Evolutionary conservation across 2,797 vertebrate genomes (phyloP), one percentile per base, ranked within the genome.

Genomic region (Eospalax fontanierii): DNA sequence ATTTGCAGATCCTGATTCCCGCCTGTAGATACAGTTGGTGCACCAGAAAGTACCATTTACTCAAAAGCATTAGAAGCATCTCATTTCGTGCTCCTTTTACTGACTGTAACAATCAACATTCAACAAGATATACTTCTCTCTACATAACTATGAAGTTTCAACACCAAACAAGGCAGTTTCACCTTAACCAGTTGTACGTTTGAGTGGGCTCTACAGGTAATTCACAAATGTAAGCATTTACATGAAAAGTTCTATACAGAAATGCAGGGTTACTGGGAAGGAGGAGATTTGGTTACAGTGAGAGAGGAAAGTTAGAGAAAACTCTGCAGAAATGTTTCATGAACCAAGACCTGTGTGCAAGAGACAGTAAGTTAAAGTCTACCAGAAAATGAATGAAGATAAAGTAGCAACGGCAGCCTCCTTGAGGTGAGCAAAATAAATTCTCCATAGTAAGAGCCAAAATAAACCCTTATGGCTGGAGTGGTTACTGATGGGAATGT

Each of bases 161-260:
- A n/a, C 4, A 59, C 0, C 92, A 59, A 90, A 68, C 11, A 38
- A 46, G 43, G 82, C 4, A 28, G 35, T 4, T 18, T 8, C 9
- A 28, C 24, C 12, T 85, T 82, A 78, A 73, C 4, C 28, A n/a
- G 85, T 3, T 83, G 7, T 33, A 71, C 18, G 43, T 71, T 61
- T 30, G 21, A n/a, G 26, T 10, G 14, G 18, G 26, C 11, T 33
- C 80, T 12, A 80, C 9, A 65, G 33, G 74, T 10, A 92, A 59
- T 84, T 89, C 24, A 35, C 28, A 76, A 86, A 86, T 12, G 43
- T 16, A 84, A 40, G 79, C 80, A 83, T n/a, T 83, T 84, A 54
- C 19, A 28, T 83, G 24, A 68, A 95, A 82, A 94, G 59, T 21
- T 4, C 11, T 38, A 38, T 14, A 21, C 9, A 70, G 40, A 83